Base-by-base conservation (phyloP, 2,113 vertebrate species). In the Puma concolor region DNA sequence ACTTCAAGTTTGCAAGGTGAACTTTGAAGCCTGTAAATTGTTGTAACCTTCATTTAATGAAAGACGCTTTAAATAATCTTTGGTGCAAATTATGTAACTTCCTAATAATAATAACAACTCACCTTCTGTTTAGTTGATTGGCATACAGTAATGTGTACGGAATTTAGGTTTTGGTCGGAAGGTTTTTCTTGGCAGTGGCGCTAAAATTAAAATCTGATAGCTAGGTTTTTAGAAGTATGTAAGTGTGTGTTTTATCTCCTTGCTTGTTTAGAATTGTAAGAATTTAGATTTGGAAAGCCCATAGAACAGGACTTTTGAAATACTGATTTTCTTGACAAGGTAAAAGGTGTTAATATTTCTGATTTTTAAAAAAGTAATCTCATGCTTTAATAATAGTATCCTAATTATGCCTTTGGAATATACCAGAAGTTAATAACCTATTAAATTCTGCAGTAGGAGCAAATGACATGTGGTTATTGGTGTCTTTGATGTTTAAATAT, bases 41-140 rank as follows among this genome's bases (percentile, higher is more conserved):
- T 88, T 72, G 69, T 33, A 15, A 89, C 41, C 50, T 57, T 12
- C 23, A 14, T 91, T 89, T 90, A 74, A 83, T 83, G 82, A 72
- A 94, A 92, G 69, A 50, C 38, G 19, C 48, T 80, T 85, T 69
- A 50, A 90, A 76, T 64, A 92, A 7, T 94, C 87, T 63, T 81
- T 7, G 83, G 69, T 69, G 57, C 33, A 80, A 94, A 94, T 97
- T 97, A 98, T 90, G 97, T 97, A 97, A 97, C 95, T 96, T 89
- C 23, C 77, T 90, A 79, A 66, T 64, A 36, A 66, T 71, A 88
- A 69, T 91, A 96, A 84, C 80, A 96, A 84, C 80, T 82, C 94
- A 74, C 92, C 95, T 87, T 94, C 88, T 96, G 86, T 64, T 80
- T 16, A 38, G 93, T 77, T 85, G 95, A 69, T 69, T 38, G 89